Evolutionary conservation across 2,797 vertebrate species (phyloP).

Genomic region (Poecilia picta): DNA sequence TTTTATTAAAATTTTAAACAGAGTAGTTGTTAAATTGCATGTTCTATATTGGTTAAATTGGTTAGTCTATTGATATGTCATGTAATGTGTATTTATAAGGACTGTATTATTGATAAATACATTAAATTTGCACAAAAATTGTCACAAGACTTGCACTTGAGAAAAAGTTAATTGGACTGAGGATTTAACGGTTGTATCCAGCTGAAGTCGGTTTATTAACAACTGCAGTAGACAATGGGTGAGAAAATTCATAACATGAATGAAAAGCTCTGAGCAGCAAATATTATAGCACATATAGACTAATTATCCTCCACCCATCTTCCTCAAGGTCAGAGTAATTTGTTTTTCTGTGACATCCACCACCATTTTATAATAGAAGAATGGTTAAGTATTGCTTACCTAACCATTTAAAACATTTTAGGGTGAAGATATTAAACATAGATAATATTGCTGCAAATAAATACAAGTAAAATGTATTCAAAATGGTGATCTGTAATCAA

Average conservation of each 20-base stretch:
- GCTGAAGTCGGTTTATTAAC: neutral
- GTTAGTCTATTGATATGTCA: neutral
- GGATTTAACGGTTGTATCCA: neutral
- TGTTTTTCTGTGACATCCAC: no score
- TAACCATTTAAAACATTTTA: no score
- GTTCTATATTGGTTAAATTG: neutral
- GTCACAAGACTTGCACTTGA: neutral
- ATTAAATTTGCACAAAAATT: neutral
- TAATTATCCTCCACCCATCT: neutral
- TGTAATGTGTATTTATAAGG: neutral
- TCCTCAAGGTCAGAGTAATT: no score
- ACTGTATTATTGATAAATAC: neutral
- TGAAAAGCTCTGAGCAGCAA: constrained; percentile 4
- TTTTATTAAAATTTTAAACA: neutral
- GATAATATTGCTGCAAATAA: constrained; percentile 6
- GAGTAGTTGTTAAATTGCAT: neutral
- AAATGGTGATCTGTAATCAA: neutral
- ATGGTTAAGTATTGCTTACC: no score
- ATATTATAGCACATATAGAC: neutral
- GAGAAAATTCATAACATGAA: neutral
- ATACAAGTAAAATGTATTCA: constrained; percentile 21
- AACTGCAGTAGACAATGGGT: neutral
- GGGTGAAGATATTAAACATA: no score
- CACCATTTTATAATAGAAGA: no score
- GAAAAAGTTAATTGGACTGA: neutral